These are phyloP conservation scores for Cydia fagiglandana DNA, from an alignment of 1,140 invertebrate species.

Conservation along the genomic window DNA sequence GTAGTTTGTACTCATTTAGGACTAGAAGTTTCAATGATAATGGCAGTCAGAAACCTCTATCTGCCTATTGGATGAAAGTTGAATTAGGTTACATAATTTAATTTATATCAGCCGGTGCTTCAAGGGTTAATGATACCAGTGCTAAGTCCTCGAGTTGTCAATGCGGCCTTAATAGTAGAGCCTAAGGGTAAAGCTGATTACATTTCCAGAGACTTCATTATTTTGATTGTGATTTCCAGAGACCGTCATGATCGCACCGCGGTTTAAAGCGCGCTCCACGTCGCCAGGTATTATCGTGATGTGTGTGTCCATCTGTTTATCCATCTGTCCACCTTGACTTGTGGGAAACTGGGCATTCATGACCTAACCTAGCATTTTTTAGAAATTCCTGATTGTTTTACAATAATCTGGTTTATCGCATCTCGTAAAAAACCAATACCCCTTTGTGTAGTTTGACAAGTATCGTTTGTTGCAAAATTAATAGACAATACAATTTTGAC, in stretches of 20 bases:
- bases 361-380: neutral
- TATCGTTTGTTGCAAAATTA: neutral
- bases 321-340: neutral
- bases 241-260: conserved; percentile 86
- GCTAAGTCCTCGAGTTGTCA: neutral
- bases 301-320: conserved; percentile 24
- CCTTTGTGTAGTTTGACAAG: neutral
- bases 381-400: neutral
- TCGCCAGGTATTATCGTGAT: conserved; percentile 82
- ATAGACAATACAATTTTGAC: too few relatives aligned
- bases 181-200: neutral
- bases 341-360: neutral
- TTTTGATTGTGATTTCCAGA: conserved; percentile 81
- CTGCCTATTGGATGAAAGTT: too few relatives aligned
- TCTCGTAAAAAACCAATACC: neutral
- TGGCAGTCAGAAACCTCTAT: too few relatives aligned
- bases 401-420: neutral
- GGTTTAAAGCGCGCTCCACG: conserved; percentile 87
- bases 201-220: conserved; percentile 35
- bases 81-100: too few relatives aligned
- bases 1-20: neutral
- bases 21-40: too few relatives aligned
- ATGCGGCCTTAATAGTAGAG: neutral
- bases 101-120: too few relatives aligned
- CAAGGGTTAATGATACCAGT: too few relatives aligned